Percentiles rank a stretch among this genome's conserved stretches.
Evolutionary conservation across 2,797 vertebrate genomes (phyloP).

Genomic region (Lacerta bilineata): DNA sequence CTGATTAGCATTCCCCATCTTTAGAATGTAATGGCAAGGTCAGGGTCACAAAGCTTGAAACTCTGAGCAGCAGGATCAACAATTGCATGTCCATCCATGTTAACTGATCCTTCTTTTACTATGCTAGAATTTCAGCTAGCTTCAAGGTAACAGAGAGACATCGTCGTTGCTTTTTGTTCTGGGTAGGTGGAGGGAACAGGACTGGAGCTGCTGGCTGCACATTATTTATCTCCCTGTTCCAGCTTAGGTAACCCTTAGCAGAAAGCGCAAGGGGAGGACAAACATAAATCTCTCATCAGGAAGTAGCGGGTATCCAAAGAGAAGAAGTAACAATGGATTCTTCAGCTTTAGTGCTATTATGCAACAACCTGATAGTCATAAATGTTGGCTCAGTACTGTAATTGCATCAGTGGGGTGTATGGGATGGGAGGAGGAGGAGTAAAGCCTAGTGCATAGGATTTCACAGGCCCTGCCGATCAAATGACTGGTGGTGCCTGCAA

Average conservation of each 20-base stretch:
- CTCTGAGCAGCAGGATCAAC: neutral
- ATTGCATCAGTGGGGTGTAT: slow-evolving; percentile 19
- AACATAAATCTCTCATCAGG: too few species aligned
- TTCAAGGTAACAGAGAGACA: neutral
- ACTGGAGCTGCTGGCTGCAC: neutral
- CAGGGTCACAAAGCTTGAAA: rapidly evolving
- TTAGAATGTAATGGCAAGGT: slow-evolving; percentile 20
- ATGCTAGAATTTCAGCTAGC: neutral
- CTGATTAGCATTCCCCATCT: neutral
- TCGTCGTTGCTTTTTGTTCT: neutral
- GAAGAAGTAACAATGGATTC: neutral
- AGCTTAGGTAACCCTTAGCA: neutral
- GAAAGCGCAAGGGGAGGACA: neutral
- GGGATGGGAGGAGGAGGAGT: too few species aligned
- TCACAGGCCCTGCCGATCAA: too few species aligned
- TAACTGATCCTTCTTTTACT: neutral
- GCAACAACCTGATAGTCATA: neutral
- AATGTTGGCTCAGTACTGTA: neutral
- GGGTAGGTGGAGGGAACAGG: neutral
- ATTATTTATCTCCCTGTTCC: neutral
- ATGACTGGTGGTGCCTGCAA: too few species aligned
- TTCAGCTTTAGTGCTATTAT: rapidly evolving
- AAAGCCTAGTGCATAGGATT: too few species aligned
- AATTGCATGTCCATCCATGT: neutral
- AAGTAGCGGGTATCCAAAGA: neutral